Percentiles rank a stretch among this genome's conserved stretches.
These are phyloP conservation scores for Danaus plexippus DNA, from an alignment of 1,140 invertebrate species.

Conservation along the genomic window DNA sequence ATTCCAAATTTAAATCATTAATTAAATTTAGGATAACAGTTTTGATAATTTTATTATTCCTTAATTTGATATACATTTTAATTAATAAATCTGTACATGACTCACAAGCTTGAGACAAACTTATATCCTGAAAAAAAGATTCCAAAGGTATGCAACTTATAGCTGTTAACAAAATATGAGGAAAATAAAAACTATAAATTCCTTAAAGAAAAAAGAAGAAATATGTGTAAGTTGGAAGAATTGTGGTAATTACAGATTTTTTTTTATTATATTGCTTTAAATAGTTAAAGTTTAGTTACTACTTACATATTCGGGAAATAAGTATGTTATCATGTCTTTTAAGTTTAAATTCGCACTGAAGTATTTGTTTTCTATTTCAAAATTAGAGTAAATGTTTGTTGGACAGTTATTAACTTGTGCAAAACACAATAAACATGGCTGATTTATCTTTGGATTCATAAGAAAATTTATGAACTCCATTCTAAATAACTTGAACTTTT, in stretches of 20 bases:
- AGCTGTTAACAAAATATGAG: not conserved
- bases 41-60: slow-evolving; percentile 25
- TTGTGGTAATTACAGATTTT: no score
- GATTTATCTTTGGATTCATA: slow-evolving; percentile 7
- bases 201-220: no score
- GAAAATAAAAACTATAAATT: not conserved
- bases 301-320: slow-evolving; percentile 39
- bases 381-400: slow-evolving; percentile 19
- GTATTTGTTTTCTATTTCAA: slow-evolving; percentile 25
- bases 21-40: slow-evolving; percentile 21
- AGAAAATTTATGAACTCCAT: slow-evolving; percentile 17
- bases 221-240: no score
- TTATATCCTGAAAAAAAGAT: slow-evolving; percentile 35
- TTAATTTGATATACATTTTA: slow-evolving; percentile 30
- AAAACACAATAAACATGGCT: slow-evolving; percentile 37
- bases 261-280: not conserved
- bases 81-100: slow-evolving; percentile 30
- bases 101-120: slow-evolving; percentile 29
- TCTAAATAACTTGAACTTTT: not conserved
- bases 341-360: slow-evolving; percentile 18
- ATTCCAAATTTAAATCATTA: slow-evolving; percentile 17
- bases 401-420: slow-evolving; percentile 17
- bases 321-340: slow-evolving; percentile 23
- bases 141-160: no score
- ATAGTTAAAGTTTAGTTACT: slow-evolving; percentile 16